These are phyloP conservation scores for Sterna hirundo DNA, from an alignment of 2,113 vertebrate genomes.

Conservation along the genomic window DNA sequence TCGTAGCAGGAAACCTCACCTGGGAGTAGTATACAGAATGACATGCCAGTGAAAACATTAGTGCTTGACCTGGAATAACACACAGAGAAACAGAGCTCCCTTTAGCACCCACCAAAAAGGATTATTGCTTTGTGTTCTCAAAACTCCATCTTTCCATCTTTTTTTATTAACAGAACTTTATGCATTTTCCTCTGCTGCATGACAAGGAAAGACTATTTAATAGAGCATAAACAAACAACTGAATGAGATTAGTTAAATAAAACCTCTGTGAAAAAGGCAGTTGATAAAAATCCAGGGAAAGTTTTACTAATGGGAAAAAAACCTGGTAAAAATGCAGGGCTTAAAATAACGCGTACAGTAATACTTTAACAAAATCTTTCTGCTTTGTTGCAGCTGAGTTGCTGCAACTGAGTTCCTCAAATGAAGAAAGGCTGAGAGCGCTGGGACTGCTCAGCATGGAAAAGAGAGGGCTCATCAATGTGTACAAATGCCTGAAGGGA, in stretches of 20 bases:
- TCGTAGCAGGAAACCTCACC: neutral
- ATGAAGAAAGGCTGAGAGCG: neutral
- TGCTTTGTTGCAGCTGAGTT: neutral
- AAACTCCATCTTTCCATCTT: neutral
- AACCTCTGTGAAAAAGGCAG: neutral
- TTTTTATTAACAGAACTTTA: neutral
- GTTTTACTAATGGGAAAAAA: neutral
- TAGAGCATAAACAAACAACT: neutral
- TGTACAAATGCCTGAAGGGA: neutral
- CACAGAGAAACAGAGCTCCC: neutral
- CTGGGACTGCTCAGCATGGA: neutral
- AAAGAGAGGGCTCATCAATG: neutral
- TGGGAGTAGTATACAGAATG: neutral
- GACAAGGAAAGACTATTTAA: neutral
- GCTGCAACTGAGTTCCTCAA: neutral
- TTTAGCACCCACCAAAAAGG: neutral
- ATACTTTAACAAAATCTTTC: neutral
- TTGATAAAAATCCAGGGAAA: neutral
- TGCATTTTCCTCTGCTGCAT: neutral
- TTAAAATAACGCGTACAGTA: neutral
- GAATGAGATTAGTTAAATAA: conserved; percentile 1
- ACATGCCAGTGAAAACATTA: neutral
- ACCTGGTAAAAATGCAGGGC: neutral
- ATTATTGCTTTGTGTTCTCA: neutral
- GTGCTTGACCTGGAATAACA: neutral